phyloP scores from a whole-genome alignment of 2,113 vertebrate genomes.

The Craseonycteris thonglongyai region DNA sequence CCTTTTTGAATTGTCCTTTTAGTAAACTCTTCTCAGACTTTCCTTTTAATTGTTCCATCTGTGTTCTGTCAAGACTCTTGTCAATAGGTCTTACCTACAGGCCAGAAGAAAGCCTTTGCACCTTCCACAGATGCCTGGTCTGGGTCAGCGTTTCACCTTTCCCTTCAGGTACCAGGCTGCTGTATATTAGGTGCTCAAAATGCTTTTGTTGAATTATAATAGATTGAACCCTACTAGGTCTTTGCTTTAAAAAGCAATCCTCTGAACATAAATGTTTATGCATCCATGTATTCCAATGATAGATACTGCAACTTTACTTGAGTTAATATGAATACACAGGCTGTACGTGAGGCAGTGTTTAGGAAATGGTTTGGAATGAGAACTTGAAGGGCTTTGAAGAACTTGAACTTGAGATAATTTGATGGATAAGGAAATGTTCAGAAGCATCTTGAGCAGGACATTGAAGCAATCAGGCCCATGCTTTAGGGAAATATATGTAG shows the following conservation, averaged over 20 bases:
- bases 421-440: neutral
- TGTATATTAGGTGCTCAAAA: neutral
- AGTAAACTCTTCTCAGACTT: neutral
- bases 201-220: neutral
- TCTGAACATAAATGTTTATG: neutral
- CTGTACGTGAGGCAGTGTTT: neutral
- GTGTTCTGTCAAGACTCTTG: neutral
- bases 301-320: neutral
- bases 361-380: neutral
- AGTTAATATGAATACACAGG: neutral
- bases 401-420: neutral
- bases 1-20: neutral
- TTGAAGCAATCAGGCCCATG: neutral
- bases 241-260: neutral
- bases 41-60: neutral
- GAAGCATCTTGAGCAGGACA: neutral
- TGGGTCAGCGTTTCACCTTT: neutral
- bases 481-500: neutral
- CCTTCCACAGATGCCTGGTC: neutral
- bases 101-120: neutral
- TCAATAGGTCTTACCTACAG: accelerated
- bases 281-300: neutral
- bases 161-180: neutral
- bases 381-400: neutral
- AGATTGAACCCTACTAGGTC: neutral